phyloP scores from a whole-genome alignment of 2,888 invertebrate genomes.

The Protodeltote pygarga region DNA sequence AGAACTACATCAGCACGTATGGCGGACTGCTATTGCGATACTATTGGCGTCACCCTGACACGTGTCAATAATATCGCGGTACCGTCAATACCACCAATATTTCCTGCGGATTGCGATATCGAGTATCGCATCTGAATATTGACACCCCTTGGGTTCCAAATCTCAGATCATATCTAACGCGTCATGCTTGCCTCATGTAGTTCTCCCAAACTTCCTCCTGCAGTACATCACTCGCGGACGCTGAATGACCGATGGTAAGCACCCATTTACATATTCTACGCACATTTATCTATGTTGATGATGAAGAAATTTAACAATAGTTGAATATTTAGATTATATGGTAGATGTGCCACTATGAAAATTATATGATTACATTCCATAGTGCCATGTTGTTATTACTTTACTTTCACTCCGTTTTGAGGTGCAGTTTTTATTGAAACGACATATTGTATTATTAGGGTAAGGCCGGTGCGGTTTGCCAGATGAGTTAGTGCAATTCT shows the following conservation, averaged over 20 bases:
- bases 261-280: conserved; percentile 6
- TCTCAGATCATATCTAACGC: too few species aligned
- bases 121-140: too few species aligned
- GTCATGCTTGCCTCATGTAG: too few species aligned
- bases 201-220: too few species aligned
- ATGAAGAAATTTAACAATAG: conserved; percentile 38
- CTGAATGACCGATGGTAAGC: not conserved
- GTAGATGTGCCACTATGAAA: conserved; percentile 73
- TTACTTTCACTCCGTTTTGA: conserved; percentile 33
- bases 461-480: conserved; percentile 9
- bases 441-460: not conserved
- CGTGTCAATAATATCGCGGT: too few species aligned
- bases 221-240: too few species aligned
- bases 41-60: too few species aligned
- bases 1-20: too few species aligned
- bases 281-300: conserved; percentile 33
- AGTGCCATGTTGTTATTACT: conserved; percentile 71
- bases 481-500: not conserved
- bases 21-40: too few species aligned
- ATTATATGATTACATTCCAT: conserved; percentile 83
- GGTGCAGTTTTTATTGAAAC: conserved; percentile 36
- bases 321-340: conserved; percentile 41
- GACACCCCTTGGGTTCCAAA: too few species aligned
- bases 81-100: too few species aligned
- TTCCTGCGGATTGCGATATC: too few species aligned